Evolutionary conservation across 2,888 invertebrate species (phyloP).

Genomic region (Scrobipalpa costella): DNA sequence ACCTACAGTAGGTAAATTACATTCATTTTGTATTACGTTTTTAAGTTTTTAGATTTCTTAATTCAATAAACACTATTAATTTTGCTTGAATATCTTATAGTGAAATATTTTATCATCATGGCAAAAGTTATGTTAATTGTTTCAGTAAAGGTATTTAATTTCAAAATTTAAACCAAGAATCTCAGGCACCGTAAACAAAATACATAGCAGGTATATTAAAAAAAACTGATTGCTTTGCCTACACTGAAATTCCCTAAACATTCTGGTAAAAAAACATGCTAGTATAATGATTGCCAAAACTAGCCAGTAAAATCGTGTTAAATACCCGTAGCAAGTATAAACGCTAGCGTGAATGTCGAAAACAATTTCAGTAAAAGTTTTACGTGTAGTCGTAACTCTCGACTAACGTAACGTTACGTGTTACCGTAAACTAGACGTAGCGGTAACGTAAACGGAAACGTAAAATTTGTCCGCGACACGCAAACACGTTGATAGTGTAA

Average conservation of each 20-base stretch:
- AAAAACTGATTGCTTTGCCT: too few relatives aligned
- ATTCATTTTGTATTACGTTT: too few relatives aligned
- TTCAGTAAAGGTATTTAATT: too few relatives aligned
- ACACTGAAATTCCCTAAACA: not conserved
- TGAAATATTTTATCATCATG: too few relatives aligned
- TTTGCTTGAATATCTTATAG: too few relatives aligned
- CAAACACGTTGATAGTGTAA: slow-evolving; percentile 34
- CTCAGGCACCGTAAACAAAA: too few relatives aligned
- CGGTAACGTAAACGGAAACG: slow-evolving; percentile 48
- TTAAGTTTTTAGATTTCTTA: too few relatives aligned
- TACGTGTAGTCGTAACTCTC: slow-evolving; percentile 54
- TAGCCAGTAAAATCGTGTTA: not conserved
- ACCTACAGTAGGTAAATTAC: not conserved
- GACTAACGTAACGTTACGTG: slow-evolving; percentile 36
- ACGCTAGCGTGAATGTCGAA: slow-evolving; percentile 35
- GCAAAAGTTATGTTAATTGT: too few relatives aligned
- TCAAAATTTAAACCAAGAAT: too few relatives aligned
- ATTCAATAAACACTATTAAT: too few relatives aligned
- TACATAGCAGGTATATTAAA: too few relatives aligned
- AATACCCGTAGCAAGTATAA: not conserved
- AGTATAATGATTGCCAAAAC: not conserved
- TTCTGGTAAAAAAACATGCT: not conserved
- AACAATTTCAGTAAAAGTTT: slow-evolving; percentile 51
- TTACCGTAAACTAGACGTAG: slow-evolving; percentile 50
- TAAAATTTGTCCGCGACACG: slow-evolving; percentile 57